These are phyloP conservation scores for Drosophila bipectinata DNA, from an alignment of 1,140 invertebrate species.

Conservation along the genomic window DNA sequence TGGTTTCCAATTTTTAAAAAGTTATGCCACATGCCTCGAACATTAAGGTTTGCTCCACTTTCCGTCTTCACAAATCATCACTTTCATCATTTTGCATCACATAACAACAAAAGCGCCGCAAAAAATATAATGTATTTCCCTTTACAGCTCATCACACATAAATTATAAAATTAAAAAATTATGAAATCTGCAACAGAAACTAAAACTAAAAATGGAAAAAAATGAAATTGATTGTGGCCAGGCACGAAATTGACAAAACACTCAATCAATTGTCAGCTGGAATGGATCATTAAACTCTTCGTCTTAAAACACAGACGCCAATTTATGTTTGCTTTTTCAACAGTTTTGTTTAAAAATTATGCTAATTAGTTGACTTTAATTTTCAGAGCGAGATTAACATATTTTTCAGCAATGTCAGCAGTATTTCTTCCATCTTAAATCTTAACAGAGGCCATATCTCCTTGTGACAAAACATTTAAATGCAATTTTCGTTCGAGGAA, in stretches of 20 bases:
- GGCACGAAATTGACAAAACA: conserved; percentile 50
- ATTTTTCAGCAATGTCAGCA: not conserved
- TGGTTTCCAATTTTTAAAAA: not conserved
- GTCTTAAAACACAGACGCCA: not conserved
- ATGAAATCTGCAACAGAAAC: conserved; percentile 32
- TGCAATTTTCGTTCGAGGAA: conserved; percentile 31
- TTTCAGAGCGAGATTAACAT: conserved; percentile 18
- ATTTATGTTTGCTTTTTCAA: conserved; percentile 28
- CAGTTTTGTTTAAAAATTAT: conserved; percentile 61
- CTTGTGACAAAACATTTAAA: conserved; percentile 39
- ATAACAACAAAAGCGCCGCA: conserved; percentile 32
- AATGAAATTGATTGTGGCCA: conserved; percentile 41
- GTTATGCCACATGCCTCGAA: conserved; percentile 20
- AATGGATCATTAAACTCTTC: conserved; percentile 53
- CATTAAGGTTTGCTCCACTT: conserved; percentile 43
- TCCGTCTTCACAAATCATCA: conserved; percentile 34
- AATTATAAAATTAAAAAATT: conserved; percentile 37
- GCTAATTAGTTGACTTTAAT: conserved; percentile 39
- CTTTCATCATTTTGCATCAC: conserved; percentile 42
- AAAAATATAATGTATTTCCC: conserved; percentile 19
- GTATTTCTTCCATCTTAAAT: conserved; percentile 1
- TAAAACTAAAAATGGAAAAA: not conserved
- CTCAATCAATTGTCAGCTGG: conserved; percentile 47
- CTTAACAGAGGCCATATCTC: not conserved
- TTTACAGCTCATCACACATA: conserved; percentile 32